phyloP scores from a whole-genome alignment of 2,888 invertebrate species.

The Agonopterix arenella region DNA sequence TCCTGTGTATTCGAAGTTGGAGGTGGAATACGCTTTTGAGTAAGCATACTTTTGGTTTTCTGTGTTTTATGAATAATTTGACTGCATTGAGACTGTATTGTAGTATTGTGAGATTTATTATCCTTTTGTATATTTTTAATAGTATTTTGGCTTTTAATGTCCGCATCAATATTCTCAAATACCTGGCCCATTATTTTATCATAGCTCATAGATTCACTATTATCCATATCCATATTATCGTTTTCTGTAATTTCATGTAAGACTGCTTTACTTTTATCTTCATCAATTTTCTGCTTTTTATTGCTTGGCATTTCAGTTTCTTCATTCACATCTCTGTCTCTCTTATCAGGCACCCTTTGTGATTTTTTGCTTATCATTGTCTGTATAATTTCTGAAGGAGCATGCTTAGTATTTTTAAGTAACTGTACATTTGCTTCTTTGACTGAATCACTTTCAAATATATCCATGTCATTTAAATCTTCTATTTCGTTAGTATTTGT shows the following conservation, averaged over 20 bases:
- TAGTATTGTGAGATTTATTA: not conserved
- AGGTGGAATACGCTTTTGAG: not conserved
- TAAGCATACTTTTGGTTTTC: conserved; percentile 19
- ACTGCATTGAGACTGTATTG: conserved; percentile 1
- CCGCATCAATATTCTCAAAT: conserved; percentile 61
- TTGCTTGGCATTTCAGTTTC: conserved; percentile 25
- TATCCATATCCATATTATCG: conserved; percentile 10
- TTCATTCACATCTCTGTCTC: conserved; percentile 31
- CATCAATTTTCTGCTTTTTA: conserved; percentile 40
- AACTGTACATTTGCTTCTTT: conserved; percentile 39
- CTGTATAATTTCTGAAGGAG: conserved; percentile 48
- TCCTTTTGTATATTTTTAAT: conserved; percentile 2
- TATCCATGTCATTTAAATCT: conserved; percentile 43
- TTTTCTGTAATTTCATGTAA: conserved; percentile 5
- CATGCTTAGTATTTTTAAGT: conserved; percentile 31
- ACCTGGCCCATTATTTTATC: conserved; percentile 56
- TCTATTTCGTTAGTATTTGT: conserved; percentile 24
- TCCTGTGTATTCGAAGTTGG: conserved; percentile 1
- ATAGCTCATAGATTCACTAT: conserved; percentile 52
- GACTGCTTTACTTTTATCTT: conserved; percentile 9
- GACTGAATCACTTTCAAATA: conserved; percentile 52
- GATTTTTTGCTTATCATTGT: conserved; percentile 30
- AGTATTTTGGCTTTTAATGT: conserved; percentile 28
- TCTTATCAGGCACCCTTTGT: conserved; percentile 37
- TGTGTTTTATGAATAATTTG: conserved; percentile 27